phyloP scores from a whole-genome alignment of 2,797 vertebrate genomes.

The Etheostoma nigrum region DNA sequence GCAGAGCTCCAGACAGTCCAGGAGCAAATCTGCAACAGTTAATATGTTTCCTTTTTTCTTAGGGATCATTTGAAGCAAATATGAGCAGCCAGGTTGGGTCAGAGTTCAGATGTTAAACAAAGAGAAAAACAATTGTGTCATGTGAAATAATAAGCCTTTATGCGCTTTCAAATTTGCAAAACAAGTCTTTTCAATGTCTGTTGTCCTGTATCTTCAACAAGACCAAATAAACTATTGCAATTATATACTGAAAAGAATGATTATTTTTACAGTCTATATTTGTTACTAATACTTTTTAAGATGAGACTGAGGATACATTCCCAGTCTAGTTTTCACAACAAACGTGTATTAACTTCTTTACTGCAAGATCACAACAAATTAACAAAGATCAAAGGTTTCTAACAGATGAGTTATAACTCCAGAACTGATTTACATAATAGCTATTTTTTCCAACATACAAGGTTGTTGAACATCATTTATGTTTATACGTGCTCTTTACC shows the following conservation, averaged over 20 bases:
- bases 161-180: not conserved
- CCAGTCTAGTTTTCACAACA: not conserved
- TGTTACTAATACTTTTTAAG: not conserved
- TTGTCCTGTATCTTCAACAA: conserved; percentile 1
- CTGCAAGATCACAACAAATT: not conserved
- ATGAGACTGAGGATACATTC: not conserved
- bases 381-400: not conserved
- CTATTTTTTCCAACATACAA: not conserved
- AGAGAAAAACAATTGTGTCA: not conserved
- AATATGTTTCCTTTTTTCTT: not conserved
- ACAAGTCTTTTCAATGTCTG: not conserved
- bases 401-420: not conserved
- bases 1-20: conserved; percentile 94
- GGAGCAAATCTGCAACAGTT: conserved; percentile 87
- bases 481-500: conserved; percentile 80
- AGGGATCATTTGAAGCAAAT: not conserved
- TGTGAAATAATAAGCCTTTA: not conserved
- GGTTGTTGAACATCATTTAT: not conserved
- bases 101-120: not conserved
- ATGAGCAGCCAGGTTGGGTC: not conserved
- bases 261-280: too few relatives aligned
- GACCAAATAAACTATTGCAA: not conserved
- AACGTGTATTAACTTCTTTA: not conserved
- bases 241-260: not conserved
- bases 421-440: not conserved